Percentiles rank a stretch among this genome's conserved stretches.
These are phyloP conservation scores for Hartigia nigra DNA, from an alignment of 2,888 invertebrate genomes.

Conservation along the genomic window DNA sequence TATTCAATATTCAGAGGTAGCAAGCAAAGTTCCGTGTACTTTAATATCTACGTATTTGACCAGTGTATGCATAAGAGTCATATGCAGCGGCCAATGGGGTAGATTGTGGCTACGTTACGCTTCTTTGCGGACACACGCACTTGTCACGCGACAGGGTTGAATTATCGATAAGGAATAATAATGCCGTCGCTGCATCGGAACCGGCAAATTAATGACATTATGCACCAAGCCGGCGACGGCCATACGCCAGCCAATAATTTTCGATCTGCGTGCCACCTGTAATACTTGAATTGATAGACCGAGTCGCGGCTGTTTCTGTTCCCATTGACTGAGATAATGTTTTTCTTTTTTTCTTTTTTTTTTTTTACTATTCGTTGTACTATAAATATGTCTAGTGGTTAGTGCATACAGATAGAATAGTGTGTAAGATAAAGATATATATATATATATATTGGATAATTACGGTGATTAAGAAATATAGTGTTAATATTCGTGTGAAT, in stretches of 20 bases:
- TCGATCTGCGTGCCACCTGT: conserved; percentile 27
- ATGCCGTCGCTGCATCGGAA: conserved; percentile 43
- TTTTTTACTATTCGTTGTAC: not conserved
- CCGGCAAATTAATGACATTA: conserved; percentile 56
- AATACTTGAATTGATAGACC: conserved; percentile 34
- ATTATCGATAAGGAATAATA: conserved; percentile 56
- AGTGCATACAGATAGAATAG: fast-evolving
- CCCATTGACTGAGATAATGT: conserved; percentile 23
- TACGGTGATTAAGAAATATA: not conserved
- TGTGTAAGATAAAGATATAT: too few species aligned
- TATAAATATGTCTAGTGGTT: not conserved
- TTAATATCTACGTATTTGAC: not conserved
- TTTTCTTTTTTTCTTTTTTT: not conserved
- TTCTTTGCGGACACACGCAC: conserved; percentile 43
- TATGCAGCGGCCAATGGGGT: not conserved
- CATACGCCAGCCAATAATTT: conserved; percentile 46
- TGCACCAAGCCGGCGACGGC: conserved; percentile 24
- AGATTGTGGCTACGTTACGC: conserved; percentile 34
- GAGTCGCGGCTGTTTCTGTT: conserved; percentile 29
- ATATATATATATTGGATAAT: not conserved
- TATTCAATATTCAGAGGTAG: not conserved
- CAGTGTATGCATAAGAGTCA: not conserved
- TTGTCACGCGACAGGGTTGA: conserved; percentile 60
- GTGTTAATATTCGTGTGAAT: not conserved
- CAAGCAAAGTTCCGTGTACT: not conserved